These are phyloP conservation scores for Cydia splendana DNA, from an alignment of 1,140 invertebrate species.

Conservation along the genomic window DNA sequence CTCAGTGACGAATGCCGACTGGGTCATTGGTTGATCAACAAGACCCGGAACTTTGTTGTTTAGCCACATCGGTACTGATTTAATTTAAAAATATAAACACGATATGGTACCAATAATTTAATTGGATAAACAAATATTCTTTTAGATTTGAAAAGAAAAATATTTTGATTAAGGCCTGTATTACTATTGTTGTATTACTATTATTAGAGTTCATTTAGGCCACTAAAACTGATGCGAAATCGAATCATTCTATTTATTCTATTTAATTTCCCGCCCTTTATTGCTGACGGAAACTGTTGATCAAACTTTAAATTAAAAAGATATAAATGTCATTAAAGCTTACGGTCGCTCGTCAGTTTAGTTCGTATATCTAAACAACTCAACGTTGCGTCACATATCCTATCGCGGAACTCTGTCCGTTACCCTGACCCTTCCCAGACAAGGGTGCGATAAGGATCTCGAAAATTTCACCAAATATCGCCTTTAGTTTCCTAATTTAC, in stretches of 20 bases:
- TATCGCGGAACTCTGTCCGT: slow-evolving; percentile 27
- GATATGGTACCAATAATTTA: not conserved
- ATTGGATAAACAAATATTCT: too few species aligned
- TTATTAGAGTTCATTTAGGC: too few species aligned
- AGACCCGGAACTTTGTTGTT: slow-evolving; percentile 18
- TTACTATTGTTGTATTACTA: too few species aligned
- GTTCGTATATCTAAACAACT: slow-evolving; percentile 5
- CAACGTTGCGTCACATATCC: slow-evolving; percentile 31
- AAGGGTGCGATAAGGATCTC: slow-evolving; percentile 52
- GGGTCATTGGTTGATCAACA: slow-evolving; percentile 18
- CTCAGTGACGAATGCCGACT: slow-evolving; percentile 4
- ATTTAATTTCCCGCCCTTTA: too few species aligned
- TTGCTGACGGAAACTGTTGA: too few species aligned
- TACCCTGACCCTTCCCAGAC: slow-evolving; percentile 40
- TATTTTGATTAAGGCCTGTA: too few species aligned
- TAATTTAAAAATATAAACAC: not conserved
- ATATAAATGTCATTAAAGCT: not conserved
- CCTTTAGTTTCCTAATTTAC: slow-evolving; percentile 33
- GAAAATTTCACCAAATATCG: slow-evolving; percentile 34
- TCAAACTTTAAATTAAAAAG: not conserved
- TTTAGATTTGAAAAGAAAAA: too few species aligned
- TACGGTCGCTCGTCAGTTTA: not conserved
- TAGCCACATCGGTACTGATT: not conserved
- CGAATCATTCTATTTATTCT: too few species aligned
- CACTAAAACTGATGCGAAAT: too few species aligned